Percentiles rank a stretch among this genome's conserved stretches.
Conservation (phyloP, 2,113 vertebrate species). For the Suncus etruscus region DNA sequence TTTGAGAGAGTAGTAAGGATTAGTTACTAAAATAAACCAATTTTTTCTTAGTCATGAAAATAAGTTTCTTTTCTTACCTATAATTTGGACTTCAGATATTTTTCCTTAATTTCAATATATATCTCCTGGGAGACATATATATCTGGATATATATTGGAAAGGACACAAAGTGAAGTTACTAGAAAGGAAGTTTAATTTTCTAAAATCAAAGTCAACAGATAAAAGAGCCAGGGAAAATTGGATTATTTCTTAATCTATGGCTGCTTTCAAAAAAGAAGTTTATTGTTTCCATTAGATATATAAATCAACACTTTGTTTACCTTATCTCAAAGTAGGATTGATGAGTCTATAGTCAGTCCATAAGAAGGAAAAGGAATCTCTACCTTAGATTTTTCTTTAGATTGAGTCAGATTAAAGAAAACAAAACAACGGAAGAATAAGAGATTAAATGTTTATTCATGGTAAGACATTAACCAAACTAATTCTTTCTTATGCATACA, state of each 20-base stretch:
- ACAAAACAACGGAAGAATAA: neutral
- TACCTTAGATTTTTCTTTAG: neutral
- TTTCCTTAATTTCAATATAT: constrained; percentile 34
- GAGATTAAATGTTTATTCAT: neutral
- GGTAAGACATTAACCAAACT: neutral
- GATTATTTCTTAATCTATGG: neutral
- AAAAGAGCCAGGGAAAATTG: neutral
- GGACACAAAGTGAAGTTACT: neutral
- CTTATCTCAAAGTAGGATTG: neutral
- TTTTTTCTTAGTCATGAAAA: constrained; percentile 54
- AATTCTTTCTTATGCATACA: neutral
- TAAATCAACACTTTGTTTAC: neutral
- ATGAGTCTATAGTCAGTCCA: no score
- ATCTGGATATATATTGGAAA: neutral
- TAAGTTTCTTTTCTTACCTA: constrained; percentile 30
- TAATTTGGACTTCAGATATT: constrained; percentile 56
- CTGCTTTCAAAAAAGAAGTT: neutral
- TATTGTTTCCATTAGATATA: neutral
- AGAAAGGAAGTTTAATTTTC: constrained; percentile 33
- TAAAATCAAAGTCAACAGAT: neutral
- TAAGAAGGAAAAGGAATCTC: neutral
- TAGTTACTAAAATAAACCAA: constrained; percentile 66
- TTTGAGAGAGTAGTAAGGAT: constrained; percentile 63
- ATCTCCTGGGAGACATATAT: constrained; percentile 14
- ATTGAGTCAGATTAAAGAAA: neutral